Evolutionary conservation across 2,888 invertebrate species (phyloP), one percentile per base, ranked within the genome.

Genomic region (Tachystola acroxantha): DNA sequence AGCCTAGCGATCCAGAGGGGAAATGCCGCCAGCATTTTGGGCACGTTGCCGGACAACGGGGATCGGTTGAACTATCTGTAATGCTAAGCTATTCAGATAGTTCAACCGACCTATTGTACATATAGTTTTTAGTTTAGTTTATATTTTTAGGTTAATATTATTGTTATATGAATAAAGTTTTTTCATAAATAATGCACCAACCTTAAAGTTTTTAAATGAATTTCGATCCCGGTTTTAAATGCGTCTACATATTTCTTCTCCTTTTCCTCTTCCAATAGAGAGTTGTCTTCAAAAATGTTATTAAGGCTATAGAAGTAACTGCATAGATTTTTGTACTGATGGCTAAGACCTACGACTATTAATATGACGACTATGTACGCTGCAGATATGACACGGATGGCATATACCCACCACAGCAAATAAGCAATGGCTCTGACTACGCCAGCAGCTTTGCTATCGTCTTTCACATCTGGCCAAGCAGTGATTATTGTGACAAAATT

Each of bases 161-260:
- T n/a, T n/a, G n/a, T n/a, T n/a, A n/a, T n/a, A n/a, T n/a, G n/a
- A n/a, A n/a, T n/a, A n/a, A n/a, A n/a, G n/a, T n/a, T n/a, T n/a
- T n/a, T n/a, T n/a, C n/a, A n/a, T n/a, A n/a, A n/a, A n/a, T n/a
- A n/a, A n/a, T n/a, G n/a, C n/a, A 32, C 37, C 57, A 46, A 77
- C 79, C 55, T 48, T 22, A 74, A 43, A 0, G 71, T 74, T 11
- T 66, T 55, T 0, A 55, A 46, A 46, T 77, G 78, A 10, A 72
- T 27, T 36, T 60, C 51, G 10, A 79, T 64, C 4, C 79, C 79
- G 37, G 57, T 36, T 53, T 60, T 71, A 5, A 78, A 43, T 0
- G 52, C 53, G 0, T 56, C 32, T 28, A 66, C 70, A 39, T 67
- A 79, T 19, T 50, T 46, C 1, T 29, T 11, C 41, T 76, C 74